Evolutionary conservation across 2,113 vertebrate genomes (phyloP), one percentile per base, ranked within the genome.

Genomic region (Zosterops lateralis): DNA sequence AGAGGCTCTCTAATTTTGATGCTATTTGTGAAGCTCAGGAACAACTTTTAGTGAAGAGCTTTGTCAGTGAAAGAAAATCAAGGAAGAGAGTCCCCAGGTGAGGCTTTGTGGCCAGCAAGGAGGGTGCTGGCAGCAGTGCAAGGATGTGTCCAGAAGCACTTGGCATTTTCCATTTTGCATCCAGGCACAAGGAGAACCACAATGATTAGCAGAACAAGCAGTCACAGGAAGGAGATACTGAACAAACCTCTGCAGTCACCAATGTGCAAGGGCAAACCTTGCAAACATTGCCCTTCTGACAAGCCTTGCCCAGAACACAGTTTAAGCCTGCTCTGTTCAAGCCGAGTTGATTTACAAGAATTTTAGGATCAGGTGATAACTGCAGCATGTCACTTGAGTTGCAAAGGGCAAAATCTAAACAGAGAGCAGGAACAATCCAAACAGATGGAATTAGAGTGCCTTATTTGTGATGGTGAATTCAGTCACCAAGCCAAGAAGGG

Each of bases 261-360:
- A 22, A 10, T 0, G 1, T 24, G 12, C 31, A 20, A 54, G 29
- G 15, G 12, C 9, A 22, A 2, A 12, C 6, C 21, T n/a, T 44
- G 42, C 4, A 75, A n/a, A 42, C 4, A 3, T 5, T 54, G 14
- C 17, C 17, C 25, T 53, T 47, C 40, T n/a, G 11, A 24, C 17
- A 24, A 71, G 10, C 28, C 36, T 65, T 62, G 21, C 6, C 67
- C n/a, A 47, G 12, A 80, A 28, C 14, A 17, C 48, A 38, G 17
- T n/a, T 84, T 11, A 74, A 74, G 9, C 36, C 47, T 54, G 28
- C 32, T 45, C 34, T 32, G 15, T 1, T 3, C 1, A 12, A 56
- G 2, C 1, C 26, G 21, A 48, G 28, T 29, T 25, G 51, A 66
- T 82, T 58, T 28, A 68, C 48, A 40, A 38, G 56, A 71, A 22